A percentile compares a stretch with the other conserved stretches of the same genome.
Evolutionary conservation across 2,888 invertebrate species (phyloP).

Genomic region (Scrobipalpa costella): DNA sequence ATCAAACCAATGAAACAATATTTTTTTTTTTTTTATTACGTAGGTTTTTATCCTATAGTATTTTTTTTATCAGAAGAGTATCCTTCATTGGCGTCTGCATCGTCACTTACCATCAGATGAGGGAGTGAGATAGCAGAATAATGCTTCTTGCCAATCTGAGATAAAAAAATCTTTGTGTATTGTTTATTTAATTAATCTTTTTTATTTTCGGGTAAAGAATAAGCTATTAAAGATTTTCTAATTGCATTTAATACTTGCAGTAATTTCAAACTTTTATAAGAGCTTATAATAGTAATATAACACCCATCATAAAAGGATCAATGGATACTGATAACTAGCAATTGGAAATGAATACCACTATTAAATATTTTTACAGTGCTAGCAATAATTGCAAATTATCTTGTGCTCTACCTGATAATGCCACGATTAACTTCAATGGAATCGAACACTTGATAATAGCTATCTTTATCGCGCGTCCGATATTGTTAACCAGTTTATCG

Average conservation of each 20-base stretch:
- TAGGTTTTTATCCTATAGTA: too few relatives aligned
- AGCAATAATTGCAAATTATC: conserved; percentile 53
- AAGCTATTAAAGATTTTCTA: not conserved
- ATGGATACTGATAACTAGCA: not conserved
- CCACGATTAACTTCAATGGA: conserved; percentile 35
- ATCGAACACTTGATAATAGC: conserved; percentile 51
- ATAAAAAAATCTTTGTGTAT: too few relatives aligned
- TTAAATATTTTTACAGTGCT: conserved; percentile 31
- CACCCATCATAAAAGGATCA: conserved; percentile 5
- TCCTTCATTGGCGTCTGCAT: too few relatives aligned
- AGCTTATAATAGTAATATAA: not conserved
- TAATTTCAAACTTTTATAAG: not conserved
- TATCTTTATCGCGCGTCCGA: conserved; percentile 65
- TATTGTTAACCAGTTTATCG: conserved; percentile 66
- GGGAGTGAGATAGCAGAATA: too few relatives aligned
- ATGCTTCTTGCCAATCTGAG: too few relatives aligned
- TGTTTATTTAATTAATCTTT: too few relatives aligned
- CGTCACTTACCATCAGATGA: too few relatives aligned
- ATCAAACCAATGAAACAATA: too few relatives aligned
- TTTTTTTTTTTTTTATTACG: too few relatives aligned
- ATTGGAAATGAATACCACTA: not conserved
- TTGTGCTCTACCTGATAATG: conserved; percentile 53
- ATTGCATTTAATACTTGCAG: not conserved
- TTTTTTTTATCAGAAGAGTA: too few relatives aligned
- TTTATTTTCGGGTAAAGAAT: too few relatives aligned